Percentiles rank a stretch among this genome's conserved stretches.
Conservation (phyloP, 2,797 vertebrate genomes). For the Octomys mimax region DNA sequence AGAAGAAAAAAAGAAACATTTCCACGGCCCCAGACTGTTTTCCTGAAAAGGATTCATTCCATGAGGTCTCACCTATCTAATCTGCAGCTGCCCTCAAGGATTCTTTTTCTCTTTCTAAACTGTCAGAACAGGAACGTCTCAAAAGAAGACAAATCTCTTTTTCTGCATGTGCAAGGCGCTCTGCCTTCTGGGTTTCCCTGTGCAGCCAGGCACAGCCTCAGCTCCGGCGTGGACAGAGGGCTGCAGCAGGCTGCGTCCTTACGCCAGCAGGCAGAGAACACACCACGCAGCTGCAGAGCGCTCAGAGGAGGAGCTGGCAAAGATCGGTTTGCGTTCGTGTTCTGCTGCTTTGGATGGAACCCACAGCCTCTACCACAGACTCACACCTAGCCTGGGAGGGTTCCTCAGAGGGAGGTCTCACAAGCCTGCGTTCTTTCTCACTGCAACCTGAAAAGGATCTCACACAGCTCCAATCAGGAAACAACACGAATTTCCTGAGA, state of each 20-base stretch:
- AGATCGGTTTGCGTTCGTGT: background rate
- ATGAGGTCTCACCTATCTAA: background rate
- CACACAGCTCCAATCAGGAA: background rate
- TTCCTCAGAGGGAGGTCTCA: background rate
- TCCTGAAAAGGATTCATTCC: background rate
- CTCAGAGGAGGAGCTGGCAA: background rate
- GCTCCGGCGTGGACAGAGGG: background rate
- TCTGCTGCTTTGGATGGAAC: background rate
- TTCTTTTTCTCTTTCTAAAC: background rate
- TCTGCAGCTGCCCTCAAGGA: background rate
- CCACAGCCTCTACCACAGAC: background rate
- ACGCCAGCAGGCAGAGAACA: background rate
- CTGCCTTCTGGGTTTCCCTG: background rate
- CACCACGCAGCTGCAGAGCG: rapidly evolving
- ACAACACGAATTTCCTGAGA: background rate
- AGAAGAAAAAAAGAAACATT: background rate
- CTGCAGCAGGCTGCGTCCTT: background rate
- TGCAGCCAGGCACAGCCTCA: background rate
- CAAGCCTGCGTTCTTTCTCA: background rate
- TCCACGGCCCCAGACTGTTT: background rate
- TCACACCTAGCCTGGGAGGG: background rate
- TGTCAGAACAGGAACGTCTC: slow-evolving; percentile 57
- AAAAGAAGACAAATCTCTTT: slow-evolving; percentile 65
- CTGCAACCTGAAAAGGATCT: slow-evolving; percentile 39
- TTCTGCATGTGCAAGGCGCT: slow-evolving; percentile 48